These are phyloP conservation scores for Panurus biarmicus DNA, from an alignment of 2,113 vertebrate species.

Conservation along the genomic window DNA sequence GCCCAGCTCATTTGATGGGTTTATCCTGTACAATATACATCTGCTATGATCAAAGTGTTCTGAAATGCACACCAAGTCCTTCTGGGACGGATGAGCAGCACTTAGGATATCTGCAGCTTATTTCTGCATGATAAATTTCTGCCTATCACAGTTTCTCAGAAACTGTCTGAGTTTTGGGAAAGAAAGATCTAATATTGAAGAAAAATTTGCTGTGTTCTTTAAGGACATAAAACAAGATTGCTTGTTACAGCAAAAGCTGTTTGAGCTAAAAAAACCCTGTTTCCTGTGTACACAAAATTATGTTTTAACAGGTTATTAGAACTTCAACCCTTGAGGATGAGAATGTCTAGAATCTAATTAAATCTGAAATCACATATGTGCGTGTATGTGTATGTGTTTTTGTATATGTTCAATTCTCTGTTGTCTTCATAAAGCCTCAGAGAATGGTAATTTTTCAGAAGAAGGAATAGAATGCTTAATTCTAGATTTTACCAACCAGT, in stretches of 20 bases:
- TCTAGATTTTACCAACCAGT: neutral
- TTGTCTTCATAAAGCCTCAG: neutral
- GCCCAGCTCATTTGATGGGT: neutral
- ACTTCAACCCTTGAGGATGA: neutral
- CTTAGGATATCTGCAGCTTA: neutral
- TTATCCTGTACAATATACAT: neutral
- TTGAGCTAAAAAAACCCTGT: neutral
- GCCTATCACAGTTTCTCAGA: neutral
- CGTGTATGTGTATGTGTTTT: neutral
- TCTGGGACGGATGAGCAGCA: neutral
- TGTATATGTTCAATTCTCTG: neutral
- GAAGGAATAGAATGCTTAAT: neutral
- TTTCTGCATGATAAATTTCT: neutral
- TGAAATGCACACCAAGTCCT: neutral
- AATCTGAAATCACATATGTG: neutral
- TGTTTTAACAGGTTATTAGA: neutral
- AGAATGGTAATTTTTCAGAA: neutral
- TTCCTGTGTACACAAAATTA: neutral
- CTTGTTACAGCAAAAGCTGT: neutral
- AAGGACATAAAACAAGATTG: neutral
- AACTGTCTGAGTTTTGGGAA: neutral
- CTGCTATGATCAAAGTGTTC: neutral
- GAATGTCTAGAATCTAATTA: neutral
- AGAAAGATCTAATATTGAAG: neutral
- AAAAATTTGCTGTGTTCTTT: neutral